These are phyloP conservation scores for Siphamia tubifer DNA, from an alignment of 2,113 vertebrate genomes.

Conservation along the genomic window DNA sequence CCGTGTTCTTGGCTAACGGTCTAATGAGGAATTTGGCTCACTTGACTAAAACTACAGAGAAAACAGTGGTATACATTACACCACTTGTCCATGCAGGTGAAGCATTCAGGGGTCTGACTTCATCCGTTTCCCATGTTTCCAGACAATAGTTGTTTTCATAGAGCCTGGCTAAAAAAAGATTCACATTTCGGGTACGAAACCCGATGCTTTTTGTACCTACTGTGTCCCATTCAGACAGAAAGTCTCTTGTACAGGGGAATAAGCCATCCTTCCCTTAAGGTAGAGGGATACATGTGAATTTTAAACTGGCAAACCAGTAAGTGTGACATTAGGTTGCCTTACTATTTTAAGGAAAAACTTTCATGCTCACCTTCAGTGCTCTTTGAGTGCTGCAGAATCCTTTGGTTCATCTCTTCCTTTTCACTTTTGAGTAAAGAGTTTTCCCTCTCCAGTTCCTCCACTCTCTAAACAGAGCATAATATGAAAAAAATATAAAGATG, in stretches of 20 bases:
- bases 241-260: neutral
- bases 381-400: constrained; percentile 73
- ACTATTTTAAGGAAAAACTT: neutral
- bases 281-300: too few relatives aligned
- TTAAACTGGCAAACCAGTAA: too few relatives aligned
- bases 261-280: neutral
- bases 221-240: neutral
- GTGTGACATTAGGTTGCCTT: too few relatives aligned
- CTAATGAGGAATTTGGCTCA: too few relatives aligned
- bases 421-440: constrained; percentile 88
- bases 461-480: constrained; percentile 77
- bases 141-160: neutral
- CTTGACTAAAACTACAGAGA: too few relatives aligned
- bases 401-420: constrained; percentile 89
- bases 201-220: neutral
- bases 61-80: too few relatives aligned
- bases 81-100: too few relatives aligned
- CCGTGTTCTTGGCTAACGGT: too few relatives aligned
- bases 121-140: too few relatives aligned
- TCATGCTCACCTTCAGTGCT: constrained; percentile 77
- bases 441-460: constrained; percentile 89
- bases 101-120: too few relatives aligned
- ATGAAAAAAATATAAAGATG: neutral
- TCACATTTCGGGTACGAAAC: neutral
- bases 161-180: neutral